Evolutionary conservation across 2,113 vertebrate genomes (phyloP), one percentile per base, ranked within the genome.

Genomic region (Leucoraja erinaceus): DNA sequence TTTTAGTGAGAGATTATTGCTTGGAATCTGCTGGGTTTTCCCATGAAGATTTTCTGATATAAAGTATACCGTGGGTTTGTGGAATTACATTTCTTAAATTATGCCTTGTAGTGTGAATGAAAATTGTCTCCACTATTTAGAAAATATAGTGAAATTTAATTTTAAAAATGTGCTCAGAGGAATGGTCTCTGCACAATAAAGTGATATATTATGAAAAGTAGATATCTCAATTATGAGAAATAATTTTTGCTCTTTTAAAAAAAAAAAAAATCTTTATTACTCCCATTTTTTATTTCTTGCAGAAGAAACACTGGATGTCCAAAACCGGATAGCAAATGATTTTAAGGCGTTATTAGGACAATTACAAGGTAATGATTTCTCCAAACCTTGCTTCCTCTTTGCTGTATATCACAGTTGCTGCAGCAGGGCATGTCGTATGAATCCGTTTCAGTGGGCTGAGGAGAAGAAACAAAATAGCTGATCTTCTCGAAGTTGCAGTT

Each of bases 251-350:
- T 47, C 38, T 47, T 47, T 47, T 47, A 47, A 47, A 47, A 47
- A 47, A 47, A 47, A 47, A 47, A n/a, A n/a, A n/a, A n/a, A n/a
- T 47, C 38, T 47, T 7, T 16, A 1, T 59, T 86, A 14, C 47
- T n/a, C 54, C n/a, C 31, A 83, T 93, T 74, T 7, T 66, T 72
- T 72, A 20, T 72, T 72, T 72, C 33, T 95, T 96, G 94, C 94
- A 99, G 98, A 99, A 93, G 98, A 98, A 94, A 98, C 98, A 76
- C 88, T 96, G 54, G 98, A 98, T 95, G 95, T 98, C 95, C 99
- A 99, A 93, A 97, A 97, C 33, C 97, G 98, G 94, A 97, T 99
- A 97, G 98, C 97, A 94, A 98, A 97, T 94, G 94, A 96, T 94
- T 98, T 99, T 94, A 97, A 98, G 95, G 97, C 97, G 90, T 95